Percentiles rank a stretch among this genome's conserved stretches.
Evolutionary conservation across 2,113 vertebrate species (phyloP).

Genomic region (Microtus richardsoni): DNA sequence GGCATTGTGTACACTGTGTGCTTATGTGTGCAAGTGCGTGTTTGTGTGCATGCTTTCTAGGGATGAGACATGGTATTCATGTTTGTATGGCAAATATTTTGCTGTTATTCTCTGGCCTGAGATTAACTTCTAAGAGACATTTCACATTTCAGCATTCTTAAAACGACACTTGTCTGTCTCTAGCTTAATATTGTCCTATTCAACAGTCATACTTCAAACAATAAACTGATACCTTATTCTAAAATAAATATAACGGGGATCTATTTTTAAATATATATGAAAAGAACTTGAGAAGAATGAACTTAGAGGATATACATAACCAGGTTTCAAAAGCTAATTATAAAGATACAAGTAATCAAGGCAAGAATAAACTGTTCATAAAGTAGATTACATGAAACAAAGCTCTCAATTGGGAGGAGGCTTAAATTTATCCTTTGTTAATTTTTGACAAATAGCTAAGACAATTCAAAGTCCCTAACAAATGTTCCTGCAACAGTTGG

Average conservation of each 20-base stretch:
- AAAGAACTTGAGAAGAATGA: not conserved
- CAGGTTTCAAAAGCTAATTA: not conserved
- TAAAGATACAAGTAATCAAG: not conserved
- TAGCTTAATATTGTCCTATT: not conserved
- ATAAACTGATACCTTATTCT: slow-evolving; percentile 2
- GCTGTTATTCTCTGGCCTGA: not conserved
- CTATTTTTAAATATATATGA: not conserved
- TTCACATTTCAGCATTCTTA: not conserved
- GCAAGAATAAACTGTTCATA: not conserved
- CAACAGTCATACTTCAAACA: not conserved
- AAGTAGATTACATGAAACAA: not conserved
- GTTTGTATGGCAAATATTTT: not conserved
- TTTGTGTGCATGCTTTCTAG: not conserved
- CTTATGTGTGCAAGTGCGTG: too few relatives aligned
- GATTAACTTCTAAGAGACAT: not conserved
- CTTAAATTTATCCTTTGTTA: not conserved
- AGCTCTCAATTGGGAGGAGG: not conserved
- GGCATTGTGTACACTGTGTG: too few relatives aligned
- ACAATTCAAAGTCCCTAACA: not conserved
- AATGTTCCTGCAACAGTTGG: not conserved
- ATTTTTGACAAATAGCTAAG: not conserved
- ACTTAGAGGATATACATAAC: not conserved
- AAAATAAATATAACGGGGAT: not conserved
- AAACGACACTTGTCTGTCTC: not conserved
- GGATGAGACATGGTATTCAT: not conserved